Evolutionary conservation across 2,113 vertebrate genomes (phyloP), one percentile per base, ranked within the genome.

Genomic region (Microcebus jonahi): DNA sequence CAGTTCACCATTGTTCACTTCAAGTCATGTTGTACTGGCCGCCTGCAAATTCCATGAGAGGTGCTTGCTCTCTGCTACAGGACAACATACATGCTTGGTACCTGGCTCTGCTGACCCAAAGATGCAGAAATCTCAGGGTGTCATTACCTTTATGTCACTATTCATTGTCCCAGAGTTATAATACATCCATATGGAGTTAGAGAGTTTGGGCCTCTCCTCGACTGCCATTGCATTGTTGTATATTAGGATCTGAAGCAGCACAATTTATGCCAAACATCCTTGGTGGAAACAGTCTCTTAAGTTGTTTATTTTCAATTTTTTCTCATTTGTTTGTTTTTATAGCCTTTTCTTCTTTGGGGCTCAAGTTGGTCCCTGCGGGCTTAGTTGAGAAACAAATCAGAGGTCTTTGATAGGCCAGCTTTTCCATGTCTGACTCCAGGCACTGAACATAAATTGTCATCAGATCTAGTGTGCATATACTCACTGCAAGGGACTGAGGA

Each of bases 61-160:
- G 14, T 3, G 48, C 14, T 75, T n/a, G 14, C 15, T 81, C 27
- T 59, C 34, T 34, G 45, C 36, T 29, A 23, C 12, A 27, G 13
- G 27, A 77, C 14, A 6, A n/a, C 2, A 2, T 4, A 18, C 21
- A 50, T 20, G 83, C 17, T 36, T 4, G 0, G 14, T 1, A 2
- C 11, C 76, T 55, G 25, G 73, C 12, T 57, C 36, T 94, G 61
- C 13, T 34, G 36, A 65, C 21, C 50, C 21, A 12, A 67, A 67
- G 34, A 53, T 57, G 25, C 39, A 36, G 34, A 87, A 9, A 15
- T 31, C 0, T 6, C 7, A 5, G 4, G 23, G 1, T 36, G 12
- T 20, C 13, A 31, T 2, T 17, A 7, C 53, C 42, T 84, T 92
- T 34, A 8, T 65, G 71, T 71, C 34, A 55, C 5, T 48, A 18